A percentile compares a stretch with the other conserved stretches of the same genome.
Conservation (phyloP, 2,888 invertebrate genomes). For the Chloromyia formosa region DNA sequence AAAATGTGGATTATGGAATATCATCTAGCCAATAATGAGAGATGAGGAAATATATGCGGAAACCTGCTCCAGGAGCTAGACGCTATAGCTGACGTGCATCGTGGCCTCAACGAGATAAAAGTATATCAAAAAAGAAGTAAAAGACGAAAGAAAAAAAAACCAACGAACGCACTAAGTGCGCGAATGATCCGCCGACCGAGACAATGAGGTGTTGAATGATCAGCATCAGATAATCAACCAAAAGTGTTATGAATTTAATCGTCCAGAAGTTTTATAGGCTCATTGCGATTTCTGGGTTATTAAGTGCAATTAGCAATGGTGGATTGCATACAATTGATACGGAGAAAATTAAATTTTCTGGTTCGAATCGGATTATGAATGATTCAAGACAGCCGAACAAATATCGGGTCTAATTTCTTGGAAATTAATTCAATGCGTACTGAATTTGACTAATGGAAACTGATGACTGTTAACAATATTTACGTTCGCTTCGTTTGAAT, state of each 20-base stretch:
- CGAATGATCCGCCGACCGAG: background rate
- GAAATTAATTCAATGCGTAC: too few species aligned
- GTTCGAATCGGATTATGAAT: background rate
- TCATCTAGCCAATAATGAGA: background rate
- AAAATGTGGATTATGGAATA: too few species aligned
- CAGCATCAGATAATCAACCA: background rate
- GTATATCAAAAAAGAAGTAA: too few species aligned
- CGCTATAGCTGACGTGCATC: background rate
- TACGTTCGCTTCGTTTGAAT: too few species aligned
- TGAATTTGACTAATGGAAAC: too few species aligned
- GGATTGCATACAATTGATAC: background rate
- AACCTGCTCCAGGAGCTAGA: background rate
- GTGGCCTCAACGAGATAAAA: background rate
- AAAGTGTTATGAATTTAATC: conserved; percentile 8
- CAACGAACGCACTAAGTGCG: background rate
- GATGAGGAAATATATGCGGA: background rate
- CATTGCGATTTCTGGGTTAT: conserved; percentile 6
- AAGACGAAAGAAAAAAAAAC: too few species aligned
- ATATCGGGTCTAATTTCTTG: too few species aligned
- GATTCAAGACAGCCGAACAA: too few species aligned
- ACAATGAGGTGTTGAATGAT: conserved; percentile 5
- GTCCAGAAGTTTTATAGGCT: conserved; percentile 6
- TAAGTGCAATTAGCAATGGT: background rate
- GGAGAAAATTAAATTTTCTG: background rate
- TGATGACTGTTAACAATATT: too few species aligned